Conservation (phyloP, 2,888 invertebrate species). For the Pyrrhia umbra region DNA sequence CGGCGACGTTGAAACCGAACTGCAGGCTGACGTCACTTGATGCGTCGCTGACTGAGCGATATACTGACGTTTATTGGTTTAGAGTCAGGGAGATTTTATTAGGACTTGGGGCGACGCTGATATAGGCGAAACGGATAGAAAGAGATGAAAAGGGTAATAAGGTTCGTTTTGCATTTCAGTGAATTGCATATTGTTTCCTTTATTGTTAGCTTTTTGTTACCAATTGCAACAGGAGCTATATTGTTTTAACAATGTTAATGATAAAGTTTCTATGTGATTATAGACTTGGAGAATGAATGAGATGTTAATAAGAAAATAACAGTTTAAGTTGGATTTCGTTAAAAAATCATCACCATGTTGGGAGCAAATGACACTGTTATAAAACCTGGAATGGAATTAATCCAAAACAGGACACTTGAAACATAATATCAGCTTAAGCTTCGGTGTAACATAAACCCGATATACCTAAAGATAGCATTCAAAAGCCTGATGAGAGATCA, state of each 20-base stretch:
- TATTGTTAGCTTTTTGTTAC: not conserved
- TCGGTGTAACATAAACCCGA: too few species aligned
- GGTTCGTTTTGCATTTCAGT: not conserved
- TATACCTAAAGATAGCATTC: too few species aligned
- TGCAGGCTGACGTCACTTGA: slow-evolving; percentile 52
- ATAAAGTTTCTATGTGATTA: too few species aligned
- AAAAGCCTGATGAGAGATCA: not conserved
- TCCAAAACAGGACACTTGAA: too few species aligned
- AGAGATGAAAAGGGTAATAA: slow-evolving; percentile 1
- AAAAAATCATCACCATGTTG: too few species aligned
- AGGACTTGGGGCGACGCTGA: slow-evolving; percentile 16
- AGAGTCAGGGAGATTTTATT: slow-evolving; percentile 51
- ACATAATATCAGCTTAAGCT: too few species aligned
- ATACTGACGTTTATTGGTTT: slow-evolving; percentile 58
- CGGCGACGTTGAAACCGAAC: slow-evolving; percentile 53
- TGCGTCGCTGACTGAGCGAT: slow-evolving; percentile 49
- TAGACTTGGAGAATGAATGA: too few species aligned
- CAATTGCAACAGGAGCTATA: not conserved
- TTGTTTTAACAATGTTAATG: too few species aligned
- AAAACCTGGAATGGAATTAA: too few species aligned
- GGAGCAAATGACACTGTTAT: too few species aligned
- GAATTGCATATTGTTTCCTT: not conserved
- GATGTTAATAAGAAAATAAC: too few species aligned
- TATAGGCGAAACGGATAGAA: slow-evolving; percentile 6
- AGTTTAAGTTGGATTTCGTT: too few species aligned